phyloP scores from a whole-genome alignment of 2,113 vertebrate genomes.

The Bucco capensis region DNA sequence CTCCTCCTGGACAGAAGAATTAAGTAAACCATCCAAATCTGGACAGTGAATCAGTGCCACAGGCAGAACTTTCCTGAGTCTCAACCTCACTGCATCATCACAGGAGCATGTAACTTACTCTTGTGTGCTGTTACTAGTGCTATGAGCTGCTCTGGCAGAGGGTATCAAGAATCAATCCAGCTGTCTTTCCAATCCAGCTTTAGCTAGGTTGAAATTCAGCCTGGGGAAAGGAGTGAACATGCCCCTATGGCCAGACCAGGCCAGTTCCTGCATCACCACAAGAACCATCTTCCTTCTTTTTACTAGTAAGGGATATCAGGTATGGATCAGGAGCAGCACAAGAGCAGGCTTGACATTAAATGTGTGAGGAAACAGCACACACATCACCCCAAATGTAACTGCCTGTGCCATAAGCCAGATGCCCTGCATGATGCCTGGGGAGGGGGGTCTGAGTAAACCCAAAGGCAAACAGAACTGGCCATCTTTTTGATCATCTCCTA shows the following conservation, averaged over 20 bases:
- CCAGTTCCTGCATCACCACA: not conserved
- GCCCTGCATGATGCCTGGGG: accelerated
- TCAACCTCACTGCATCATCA: not conserved
- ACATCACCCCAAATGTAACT: not conserved
- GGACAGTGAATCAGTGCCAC: accelerated
- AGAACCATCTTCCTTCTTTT: not conserved
- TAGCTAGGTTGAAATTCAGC: not conserved
- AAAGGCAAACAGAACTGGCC: not conserved
- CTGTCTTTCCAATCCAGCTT: not conserved
- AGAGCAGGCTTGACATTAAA: not conserved
- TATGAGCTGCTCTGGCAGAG: accelerated
- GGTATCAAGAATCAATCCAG: not conserved
- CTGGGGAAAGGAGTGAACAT: accelerated
- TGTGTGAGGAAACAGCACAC: not conserved
- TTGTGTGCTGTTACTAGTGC: accelerated
- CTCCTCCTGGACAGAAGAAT: not conserved
- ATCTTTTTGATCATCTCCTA: not conserved
- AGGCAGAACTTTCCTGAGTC: not conserved
- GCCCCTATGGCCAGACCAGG: not conserved
- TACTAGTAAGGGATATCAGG: not conserved
- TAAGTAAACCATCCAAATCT: not conserved
- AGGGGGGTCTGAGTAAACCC: not conserved
- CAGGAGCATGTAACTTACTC: not conserved
- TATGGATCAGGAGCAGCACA: not conserved
- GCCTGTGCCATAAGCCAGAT: not conserved